Base-by-base conservation (phyloP, 2,113 vertebrate species). In the Tetrax tetrax region DNA sequence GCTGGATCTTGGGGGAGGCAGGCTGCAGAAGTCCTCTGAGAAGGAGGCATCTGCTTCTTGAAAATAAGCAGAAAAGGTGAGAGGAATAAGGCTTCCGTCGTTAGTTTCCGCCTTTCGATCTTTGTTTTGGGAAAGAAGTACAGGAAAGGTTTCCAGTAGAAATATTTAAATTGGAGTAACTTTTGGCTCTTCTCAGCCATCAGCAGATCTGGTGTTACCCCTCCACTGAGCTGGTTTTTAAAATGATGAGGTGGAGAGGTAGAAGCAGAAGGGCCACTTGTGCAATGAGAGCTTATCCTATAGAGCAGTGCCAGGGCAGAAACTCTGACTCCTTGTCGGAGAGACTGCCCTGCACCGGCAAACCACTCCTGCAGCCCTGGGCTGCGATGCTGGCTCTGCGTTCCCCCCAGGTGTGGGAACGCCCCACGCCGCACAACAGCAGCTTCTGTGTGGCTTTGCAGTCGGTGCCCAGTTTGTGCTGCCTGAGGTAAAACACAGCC, bases 331-430 rank as follows among this genome's bases (percentile, higher is more conserved):
- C 23, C 19, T 33, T 8, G 5, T 9, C 16, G 61, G 59, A 41
- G 45, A 79, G 28, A 4, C 10, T 69, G 17, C 28, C 12, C 47
- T 51, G 23, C 29, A 41, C 18, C 27, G 21, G 31, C 16, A 69
- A 37, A 79, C 37, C n/a, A 6, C 41, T 65, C 33, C 41, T 15
- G 0, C 6, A 14, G 75, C 38, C 10, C 47, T 1, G 16, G 45
- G 1, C 64, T 29, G 21, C 0, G 4, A 0, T 4, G 1, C 4
- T 3, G 72, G 21, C 37, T 24, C 64, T 21, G 38, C 0, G 8
- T 3, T 3, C 5, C 2, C 31, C 12, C 43, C 1, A 1, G 20
- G 20, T 4, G 4, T 2, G 23, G 1, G 35, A 12, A 7, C 0
- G 1, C 14, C 16, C 24, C 13, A 16, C 1, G 38, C 61, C n/a